Percentiles rank a stretch among this genome's conserved stretches.
Conservation (phyloP, 2,797 vertebrate genomes). For the Pseudopleuronectes americanus region DNA sequence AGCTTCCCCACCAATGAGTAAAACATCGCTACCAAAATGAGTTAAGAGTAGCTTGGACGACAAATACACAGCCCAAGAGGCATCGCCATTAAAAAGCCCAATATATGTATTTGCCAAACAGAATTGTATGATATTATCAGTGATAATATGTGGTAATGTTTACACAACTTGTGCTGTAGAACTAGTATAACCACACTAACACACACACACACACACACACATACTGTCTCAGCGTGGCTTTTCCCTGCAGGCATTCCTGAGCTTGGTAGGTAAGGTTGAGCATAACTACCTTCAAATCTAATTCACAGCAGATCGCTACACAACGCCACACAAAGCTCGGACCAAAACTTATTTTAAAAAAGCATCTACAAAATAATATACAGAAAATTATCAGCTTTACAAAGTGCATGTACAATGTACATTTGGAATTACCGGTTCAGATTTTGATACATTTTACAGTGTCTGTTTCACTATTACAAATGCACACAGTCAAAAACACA, state of each 20-base stretch:
- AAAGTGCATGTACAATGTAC: background rate
- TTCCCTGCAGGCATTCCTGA: constrained; percentile 23
- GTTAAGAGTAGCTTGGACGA: background rate
- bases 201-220: constrained; percentile 1
- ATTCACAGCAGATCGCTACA: constrained; percentile 10
- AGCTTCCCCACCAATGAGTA: background rate
- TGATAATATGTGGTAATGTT: constrained; percentile 2
- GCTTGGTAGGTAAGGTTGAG: background rate
- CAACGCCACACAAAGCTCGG: constrained; percentile 8
- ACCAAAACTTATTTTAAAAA: background rate
- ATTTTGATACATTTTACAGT: background rate
- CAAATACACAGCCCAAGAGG: background rate
- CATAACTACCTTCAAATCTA: constrained; percentile 12
- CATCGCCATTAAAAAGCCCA: background rate
- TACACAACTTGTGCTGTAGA: constrained; percentile 13
- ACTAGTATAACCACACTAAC: constrained; percentile 43
- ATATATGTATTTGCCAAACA: background rate
- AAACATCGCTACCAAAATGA: background rate
- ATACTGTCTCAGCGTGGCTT: constrained; percentile 14
- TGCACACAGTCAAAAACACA: background rate
- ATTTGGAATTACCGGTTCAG: constrained; percentile 16
- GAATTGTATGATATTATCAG: background rate
- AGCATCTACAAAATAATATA: no score
- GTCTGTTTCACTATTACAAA: constrained; percentile 3
- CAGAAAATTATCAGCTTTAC: background rate